Conservation (phyloP, 2,797 vertebrate species). For the Alectoris magna region DNA sequence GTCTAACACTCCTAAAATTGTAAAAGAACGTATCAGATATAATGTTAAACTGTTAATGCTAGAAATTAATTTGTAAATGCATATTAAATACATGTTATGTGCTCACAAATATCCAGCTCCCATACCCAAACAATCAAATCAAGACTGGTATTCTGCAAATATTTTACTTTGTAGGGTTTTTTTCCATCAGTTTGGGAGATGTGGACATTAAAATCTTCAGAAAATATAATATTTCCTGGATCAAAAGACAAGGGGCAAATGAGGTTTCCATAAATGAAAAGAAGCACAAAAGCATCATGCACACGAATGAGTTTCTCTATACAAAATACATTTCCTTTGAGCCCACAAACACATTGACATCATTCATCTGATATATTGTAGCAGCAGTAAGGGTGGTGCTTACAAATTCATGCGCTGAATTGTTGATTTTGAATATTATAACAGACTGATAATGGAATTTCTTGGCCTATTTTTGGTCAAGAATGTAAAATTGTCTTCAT, state of each 20-base stretch:
- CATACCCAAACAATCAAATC: neutral
- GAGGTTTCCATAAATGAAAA: neutral
- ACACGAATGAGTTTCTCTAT: conserved; percentile 13
- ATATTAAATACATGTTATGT: neutral
- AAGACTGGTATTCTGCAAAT: neutral
- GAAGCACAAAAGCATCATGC: neutral
- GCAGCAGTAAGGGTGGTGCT: neutral
- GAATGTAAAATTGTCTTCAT: neutral
- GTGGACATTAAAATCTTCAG: neutral
- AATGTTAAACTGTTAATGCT: neutral
- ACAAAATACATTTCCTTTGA: conserved; percentile 46
- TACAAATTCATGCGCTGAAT: conserved; percentile 25
- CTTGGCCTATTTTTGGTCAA: conserved; percentile 21
- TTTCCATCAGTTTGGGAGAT: conserved; percentile 14
- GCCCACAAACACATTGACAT: neutral
- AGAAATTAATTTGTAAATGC: neutral
- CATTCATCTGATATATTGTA: conserved; percentile 26
- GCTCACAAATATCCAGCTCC: neutral
- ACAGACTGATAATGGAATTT: conserved; percentile 23
- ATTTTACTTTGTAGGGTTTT: neutral
- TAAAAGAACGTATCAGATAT: neutral
- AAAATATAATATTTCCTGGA: neutral
- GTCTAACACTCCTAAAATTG: neutral
- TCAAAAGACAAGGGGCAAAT: neutral
- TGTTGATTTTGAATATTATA: conserved; percentile 58